These are phyloP conservation scores for Ochotona curzoniae DNA, from an alignment of 2,113 vertebrate genomes.

Conservation along the genomic window DNA sequence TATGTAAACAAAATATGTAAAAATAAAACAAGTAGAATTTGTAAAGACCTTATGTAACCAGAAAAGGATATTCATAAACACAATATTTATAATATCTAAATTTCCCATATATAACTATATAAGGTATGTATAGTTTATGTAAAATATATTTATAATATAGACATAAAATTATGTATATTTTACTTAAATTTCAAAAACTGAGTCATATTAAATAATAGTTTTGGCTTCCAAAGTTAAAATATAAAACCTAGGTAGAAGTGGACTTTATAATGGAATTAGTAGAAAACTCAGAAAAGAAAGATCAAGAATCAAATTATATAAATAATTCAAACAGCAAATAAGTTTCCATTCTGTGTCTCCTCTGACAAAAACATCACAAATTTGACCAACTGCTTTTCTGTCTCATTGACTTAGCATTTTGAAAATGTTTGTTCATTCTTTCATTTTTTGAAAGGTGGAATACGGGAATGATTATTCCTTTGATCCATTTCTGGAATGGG, in stretches of 20 bases:
- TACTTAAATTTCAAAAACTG: slow-evolving; percentile 2
- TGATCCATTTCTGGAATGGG: no score
- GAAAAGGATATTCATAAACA: background rate
- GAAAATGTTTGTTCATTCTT: no score
- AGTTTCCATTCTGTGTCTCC: background rate
- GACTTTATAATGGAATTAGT: background rate
- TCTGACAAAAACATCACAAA: background rate
- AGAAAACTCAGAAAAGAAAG: background rate
- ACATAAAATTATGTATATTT: background rate
- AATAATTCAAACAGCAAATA: background rate
- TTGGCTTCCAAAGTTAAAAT: background rate
- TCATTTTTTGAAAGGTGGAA: no score
- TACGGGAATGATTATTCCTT: no score
- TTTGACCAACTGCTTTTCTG: background rate
- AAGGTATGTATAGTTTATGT: no score
- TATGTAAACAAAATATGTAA: background rate
- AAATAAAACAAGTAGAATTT: background rate
- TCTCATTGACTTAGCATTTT: no score
- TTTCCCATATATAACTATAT: no score
- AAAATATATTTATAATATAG: no score
- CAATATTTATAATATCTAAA: no score
- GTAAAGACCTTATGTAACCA: background rate
- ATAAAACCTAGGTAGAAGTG: background rate
- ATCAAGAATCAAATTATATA: background rate
- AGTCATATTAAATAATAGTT: background rate